Percentiles rank a stretch among this genome's conserved stretches.
Evolutionary conservation across 2,888 invertebrate species (phyloP).

Genomic region (Dryobota labecula): DNA sequence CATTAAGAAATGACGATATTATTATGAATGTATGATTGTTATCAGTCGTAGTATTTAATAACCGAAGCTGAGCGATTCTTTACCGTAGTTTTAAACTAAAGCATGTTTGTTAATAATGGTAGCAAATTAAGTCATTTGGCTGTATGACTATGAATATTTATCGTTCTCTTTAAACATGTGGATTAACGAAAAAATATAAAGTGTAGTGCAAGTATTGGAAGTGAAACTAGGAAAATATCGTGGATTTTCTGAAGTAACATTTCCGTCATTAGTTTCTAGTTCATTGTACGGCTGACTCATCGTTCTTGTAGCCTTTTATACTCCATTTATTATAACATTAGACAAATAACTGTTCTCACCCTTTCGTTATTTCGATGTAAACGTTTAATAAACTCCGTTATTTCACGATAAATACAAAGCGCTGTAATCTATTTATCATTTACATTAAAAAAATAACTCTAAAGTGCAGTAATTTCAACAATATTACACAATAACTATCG

Average conservation of each 20-base stretch:
- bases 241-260: conserved; percentile 4
- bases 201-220: conserved; percentile 20
- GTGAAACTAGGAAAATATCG: conserved; percentile 12
- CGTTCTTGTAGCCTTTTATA: too few relatives aligned
- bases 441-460: too few relatives aligned
- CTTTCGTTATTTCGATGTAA: too few relatives aligned
- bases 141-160: background rate
- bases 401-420: too few relatives aligned
- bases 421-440: too few relatives aligned
- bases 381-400: too few relatives aligned
- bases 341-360: too few relatives aligned
- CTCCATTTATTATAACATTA: too few relatives aligned
- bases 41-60: conserved; percentile 20
- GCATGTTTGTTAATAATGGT: background rate
- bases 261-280: conserved; percentile 16
- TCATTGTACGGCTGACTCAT: background rate
- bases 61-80: background rate
- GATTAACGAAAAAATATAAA: background rate
- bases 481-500: too few relatives aligned
- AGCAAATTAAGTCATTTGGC: background rate
- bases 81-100: conserved; percentile 6
- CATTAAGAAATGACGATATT: conserved; percentile 34
- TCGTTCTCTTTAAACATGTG: background rate
- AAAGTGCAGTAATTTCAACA: too few relatives aligned
- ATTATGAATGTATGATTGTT: conserved; percentile 34